Percentiles rank a stretch among this genome's conserved stretches.
Evolutionary conservation across 2,888 invertebrate genomes (phyloP).

Genomic region (Apodemia mormo): DNA sequence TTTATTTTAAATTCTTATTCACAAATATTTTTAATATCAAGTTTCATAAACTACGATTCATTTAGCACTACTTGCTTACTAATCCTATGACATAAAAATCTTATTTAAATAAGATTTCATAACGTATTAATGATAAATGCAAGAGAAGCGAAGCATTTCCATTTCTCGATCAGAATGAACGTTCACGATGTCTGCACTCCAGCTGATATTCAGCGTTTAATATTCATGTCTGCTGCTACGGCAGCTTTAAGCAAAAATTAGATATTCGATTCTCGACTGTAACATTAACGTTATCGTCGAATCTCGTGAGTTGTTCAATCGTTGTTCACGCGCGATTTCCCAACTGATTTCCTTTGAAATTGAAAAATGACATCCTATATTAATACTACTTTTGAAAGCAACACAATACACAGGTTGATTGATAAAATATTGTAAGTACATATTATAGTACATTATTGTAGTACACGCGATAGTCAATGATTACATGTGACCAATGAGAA

Average conservation of each 20-base stretch:
- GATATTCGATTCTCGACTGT: slow-evolving; percentile 54
- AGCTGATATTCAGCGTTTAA: slow-evolving; percentile 48
- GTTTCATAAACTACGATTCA: neutral
- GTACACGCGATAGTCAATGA: too few relatives aligned
- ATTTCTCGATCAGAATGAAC: slow-evolving; percentile 22
- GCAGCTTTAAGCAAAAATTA: slow-evolving; percentile 62
- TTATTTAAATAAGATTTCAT: slow-evolving; percentile 3
- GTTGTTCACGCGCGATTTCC: slow-evolving; percentile 5
- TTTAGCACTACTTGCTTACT: neutral
- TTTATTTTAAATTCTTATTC: too few relatives aligned
- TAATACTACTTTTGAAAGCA: too few relatives aligned
- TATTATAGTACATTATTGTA: too few relatives aligned
- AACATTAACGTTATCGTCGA: slow-evolving; percentile 15
- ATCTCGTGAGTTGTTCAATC: slow-evolving; percentile 1
- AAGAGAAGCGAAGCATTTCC: slow-evolving; percentile 15
- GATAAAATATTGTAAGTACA: too few relatives aligned
- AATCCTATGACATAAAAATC: neutral
- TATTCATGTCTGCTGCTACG: slow-evolving; percentile 61
- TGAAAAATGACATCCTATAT: neutral
- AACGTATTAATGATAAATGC: neutral
- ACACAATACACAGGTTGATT: too few relatives aligned
- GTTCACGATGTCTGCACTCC: slow-evolving; percentile 22
- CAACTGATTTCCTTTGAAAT: slow-evolving; percentile 1
- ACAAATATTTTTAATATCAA: too few relatives aligned
- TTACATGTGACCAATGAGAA: too few relatives aligned